Evolutionary conservation across 2,888 invertebrate genomes (phyloP), one percentile per base, ranked within the genome.

Genomic region (Drosophila greeni): DNA sequence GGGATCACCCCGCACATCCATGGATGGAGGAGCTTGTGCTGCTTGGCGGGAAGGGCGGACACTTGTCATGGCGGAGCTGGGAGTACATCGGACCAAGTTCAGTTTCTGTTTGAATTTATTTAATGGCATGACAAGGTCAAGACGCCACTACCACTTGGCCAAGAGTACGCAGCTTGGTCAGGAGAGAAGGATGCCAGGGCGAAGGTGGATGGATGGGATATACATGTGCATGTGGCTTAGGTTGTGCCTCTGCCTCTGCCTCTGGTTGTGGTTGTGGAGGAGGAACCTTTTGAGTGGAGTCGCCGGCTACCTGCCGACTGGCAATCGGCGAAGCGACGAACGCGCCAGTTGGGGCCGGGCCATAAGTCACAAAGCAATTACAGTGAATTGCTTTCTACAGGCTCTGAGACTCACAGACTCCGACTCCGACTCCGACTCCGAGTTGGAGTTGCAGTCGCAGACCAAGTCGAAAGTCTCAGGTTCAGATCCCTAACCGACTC

Each of bases 301-400:
- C 54, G 47, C 40, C 55, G 62, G 72, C 75, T 78, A 80, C 77
- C 81, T 74, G 74, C 70, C 70, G 56, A 57, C 66, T 33, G 45
- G 51, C 65, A 67, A 66, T 51, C 66, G 66, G 60, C 64, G 74
- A 67, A 72, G 72, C 75, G 67, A 62, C 60, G 77, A 70, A 74
- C 76, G 74, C 75, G 66, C 78, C 78, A 81, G 72, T 79, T n/a
- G 82, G 75, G 75, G 80, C 77, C 78, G 82, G 85, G 75, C 74
- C 85, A 85, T 85, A 86, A 86, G 85, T 86, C 82, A 84, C 79
- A 85, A 78, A 84, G 78, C 82, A 86, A 85, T 86, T 85, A 85
- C 78, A 73, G 72, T 75, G 75, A 85, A 85, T 86, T 85, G 82
- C 79, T 79, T 82, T 79, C 79, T 69, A 79, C 82, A 76, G 74